Evolutionary conservation across 2,113 vertebrate genomes (phyloP).

Genomic region (Oenanthe melanoleuca): DNA sequence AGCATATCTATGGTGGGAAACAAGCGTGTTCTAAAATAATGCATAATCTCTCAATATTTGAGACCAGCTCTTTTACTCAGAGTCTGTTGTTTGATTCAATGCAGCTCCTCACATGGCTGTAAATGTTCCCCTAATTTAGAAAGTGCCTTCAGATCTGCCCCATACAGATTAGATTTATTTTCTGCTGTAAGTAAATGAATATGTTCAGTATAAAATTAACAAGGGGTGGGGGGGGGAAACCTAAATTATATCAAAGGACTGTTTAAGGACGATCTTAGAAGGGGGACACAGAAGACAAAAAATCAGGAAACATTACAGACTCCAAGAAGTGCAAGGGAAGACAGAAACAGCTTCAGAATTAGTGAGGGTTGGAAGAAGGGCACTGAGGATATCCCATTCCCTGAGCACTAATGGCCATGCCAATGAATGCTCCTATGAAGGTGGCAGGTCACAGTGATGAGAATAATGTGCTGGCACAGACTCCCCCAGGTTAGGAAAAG

Average conservation of each 20-base stretch:
- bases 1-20: background rate
- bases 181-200: background rate
- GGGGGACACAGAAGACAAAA: background rate
- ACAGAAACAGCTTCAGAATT: background rate
- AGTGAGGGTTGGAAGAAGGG: background rate
- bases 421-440: background rate
- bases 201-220: background rate
- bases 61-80: background rate
- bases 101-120: rapidly evolving
- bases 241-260: background rate
- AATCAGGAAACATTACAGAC: background rate
- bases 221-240: rapidly evolving
- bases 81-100: background rate
- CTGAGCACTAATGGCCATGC: background rate
- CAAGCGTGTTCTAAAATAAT: background rate
- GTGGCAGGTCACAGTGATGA: background rate
- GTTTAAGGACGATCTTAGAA: background rate
- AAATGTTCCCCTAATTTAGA: background rate
- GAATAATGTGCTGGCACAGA: background rate
- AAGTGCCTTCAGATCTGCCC: background rate
- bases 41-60: background rate
- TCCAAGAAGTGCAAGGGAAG: background rate
- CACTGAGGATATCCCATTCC: background rate
- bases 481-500: background rate
- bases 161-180: background rate